Conservation (phyloP, 2,113 vertebrate species). For the Prinia subflava region DNA sequence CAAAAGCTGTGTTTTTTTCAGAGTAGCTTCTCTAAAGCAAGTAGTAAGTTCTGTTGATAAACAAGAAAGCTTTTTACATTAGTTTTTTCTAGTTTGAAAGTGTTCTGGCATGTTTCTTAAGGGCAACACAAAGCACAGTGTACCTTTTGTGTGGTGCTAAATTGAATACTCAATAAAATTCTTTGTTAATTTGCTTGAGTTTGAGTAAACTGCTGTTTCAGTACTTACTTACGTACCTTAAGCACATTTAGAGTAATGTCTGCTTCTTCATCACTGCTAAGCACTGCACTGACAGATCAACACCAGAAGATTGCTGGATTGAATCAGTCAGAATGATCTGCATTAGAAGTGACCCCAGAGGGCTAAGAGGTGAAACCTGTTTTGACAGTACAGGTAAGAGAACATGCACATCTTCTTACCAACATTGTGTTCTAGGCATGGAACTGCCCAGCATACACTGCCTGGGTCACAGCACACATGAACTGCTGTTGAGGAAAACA, state of each 20-base stretch:
- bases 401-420: neutral
- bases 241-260: neutral
- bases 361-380: neutral
- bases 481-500: neutral
- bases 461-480: neutral
- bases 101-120: slow-evolving; percentile 13
- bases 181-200: slow-evolving; percentile 35
- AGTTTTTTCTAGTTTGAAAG: slow-evolving; percentile 35
- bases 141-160: slow-evolving; percentile 52
- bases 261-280: neutral
- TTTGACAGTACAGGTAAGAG: neutral
- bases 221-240: neutral
- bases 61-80: slow-evolving; percentile 22
- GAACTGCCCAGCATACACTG: neutral
- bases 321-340: neutral
- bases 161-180: slow-evolving; percentile 29
- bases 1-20: neutral
- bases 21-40: neutral
- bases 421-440: neutral
- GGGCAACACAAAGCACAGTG: slow-evolving; percentile 24
- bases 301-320: neutral
- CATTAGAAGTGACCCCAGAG: neutral
- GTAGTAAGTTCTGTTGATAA: neutral
- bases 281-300: neutral
- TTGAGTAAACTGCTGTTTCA: neutral